phyloP scores from a whole-genome alignment of 92 coral and sea anemone species.

The Phymanthus crucifer region DNA sequence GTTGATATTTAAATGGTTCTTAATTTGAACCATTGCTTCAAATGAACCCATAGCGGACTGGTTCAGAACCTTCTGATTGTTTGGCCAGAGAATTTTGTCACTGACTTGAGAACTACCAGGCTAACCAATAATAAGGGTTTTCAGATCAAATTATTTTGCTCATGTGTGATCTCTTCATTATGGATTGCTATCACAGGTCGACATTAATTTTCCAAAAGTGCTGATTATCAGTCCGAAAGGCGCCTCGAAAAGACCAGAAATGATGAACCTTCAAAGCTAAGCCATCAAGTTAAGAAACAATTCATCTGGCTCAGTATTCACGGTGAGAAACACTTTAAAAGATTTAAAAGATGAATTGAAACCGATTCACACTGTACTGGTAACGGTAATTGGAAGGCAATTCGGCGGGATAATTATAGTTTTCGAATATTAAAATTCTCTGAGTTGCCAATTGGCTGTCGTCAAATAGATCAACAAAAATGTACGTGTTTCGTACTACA shows the following conservation, averaged over 20 bases:
- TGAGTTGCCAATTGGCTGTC: no score
- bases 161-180: background rate
- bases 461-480: no score
- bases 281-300: background rate
- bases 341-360: no score
- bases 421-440: no score
- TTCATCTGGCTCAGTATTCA: no score
- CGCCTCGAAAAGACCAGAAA: background rate
- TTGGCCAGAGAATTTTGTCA: no score
- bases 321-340: no score
- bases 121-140: background rate
- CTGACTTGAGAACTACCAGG: background rate
- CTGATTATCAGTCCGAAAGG: slow-evolving; percentile 1
- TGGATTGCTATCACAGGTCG: background rate
- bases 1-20: background rate
- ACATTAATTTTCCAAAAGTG: slow-evolving; percentile 2
- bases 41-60: background rate
- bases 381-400: no score
- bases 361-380: no score
- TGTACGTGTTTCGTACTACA: no score
- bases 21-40: background rate
- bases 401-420: no score
- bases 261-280: background rate
- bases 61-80: no score
- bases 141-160: background rate